Percentiles rank a stretch among this genome's conserved stretches.
These are phyloP conservation scores for Orgyia antiqua DNA, from an alignment of 2,888 invertebrate genomes.

Conservation along the genomic window DNA sequence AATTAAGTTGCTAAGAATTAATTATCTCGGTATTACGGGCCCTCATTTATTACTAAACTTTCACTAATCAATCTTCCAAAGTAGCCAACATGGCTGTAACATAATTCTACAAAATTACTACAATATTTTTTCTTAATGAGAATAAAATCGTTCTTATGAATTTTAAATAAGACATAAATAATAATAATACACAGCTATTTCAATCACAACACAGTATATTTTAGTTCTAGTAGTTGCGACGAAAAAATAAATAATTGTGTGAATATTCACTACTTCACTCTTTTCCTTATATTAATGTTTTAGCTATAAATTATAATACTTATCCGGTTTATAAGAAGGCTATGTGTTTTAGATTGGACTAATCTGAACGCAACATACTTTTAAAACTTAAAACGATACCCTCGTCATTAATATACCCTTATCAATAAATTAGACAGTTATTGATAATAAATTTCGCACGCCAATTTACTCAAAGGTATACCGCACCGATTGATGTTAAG, in stretches of 20 bases:
- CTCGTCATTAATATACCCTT: no score
- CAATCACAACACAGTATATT: background rate
- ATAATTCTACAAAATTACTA: slow-evolving; percentile 21
- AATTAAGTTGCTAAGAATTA: slow-evolving; percentile 75
- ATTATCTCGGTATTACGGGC: slow-evolving; percentile 70
- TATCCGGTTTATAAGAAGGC: no score
- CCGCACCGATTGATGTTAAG: slow-evolving; percentile 14
- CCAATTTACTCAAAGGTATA: slow-evolving; percentile 11
- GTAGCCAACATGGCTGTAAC: slow-evolving; percentile 34
- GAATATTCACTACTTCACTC: no score
- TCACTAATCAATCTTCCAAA: slow-evolving; percentile 69
- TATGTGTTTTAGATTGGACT: no score
- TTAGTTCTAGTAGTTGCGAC: no score
- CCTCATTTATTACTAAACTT: slow-evolving; percentile 73
- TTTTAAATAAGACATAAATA: slow-evolving; percentile 8
- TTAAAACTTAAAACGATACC: no score
- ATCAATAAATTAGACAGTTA: slow-evolving; percentile 8
- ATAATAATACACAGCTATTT: background rate
- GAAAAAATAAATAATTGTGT: no score
- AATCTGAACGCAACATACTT: no score
- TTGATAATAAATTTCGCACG: slow-evolving; percentile 9
- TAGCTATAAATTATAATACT: no score
- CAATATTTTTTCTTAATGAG: slow-evolving; percentile 22
- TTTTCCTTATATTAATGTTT: no score
- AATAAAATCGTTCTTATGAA: slow-evolving; percentile 3